Conservation (phyloP, 2,888 invertebrate genomes). For the Thelaira solivaga region DNA sequence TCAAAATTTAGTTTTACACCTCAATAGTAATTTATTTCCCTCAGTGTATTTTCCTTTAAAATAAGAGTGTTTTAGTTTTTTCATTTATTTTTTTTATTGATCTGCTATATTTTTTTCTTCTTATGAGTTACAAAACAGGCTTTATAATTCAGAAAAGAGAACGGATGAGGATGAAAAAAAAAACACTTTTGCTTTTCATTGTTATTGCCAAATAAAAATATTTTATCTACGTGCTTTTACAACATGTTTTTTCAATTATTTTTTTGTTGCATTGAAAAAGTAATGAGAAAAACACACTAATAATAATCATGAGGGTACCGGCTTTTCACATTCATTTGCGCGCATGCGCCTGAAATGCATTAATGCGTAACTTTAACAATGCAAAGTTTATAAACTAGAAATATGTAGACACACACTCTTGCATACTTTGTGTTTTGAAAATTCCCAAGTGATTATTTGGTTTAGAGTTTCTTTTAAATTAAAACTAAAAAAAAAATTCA, state of each 20-base stretch:
- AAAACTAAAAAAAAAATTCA: neutral
- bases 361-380: conserved; percentile 53
- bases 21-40: no score
- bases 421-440: neutral
- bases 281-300: neutral
- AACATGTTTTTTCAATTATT: conserved; percentile 1
- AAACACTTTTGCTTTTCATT: conserved; percentile 17
- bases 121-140: neutral
- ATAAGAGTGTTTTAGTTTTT: no score
- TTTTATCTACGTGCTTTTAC: conserved; percentile 6
- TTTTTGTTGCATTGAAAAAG: neutral
- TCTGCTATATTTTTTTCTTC: no score
- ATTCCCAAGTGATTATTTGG: conserved; percentile 1
- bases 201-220: neutral
- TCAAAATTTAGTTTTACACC: no score
- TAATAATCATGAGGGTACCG: conserved; percentile 38
- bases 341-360: conserved; percentile 46
- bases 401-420: neutral
- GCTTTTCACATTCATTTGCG: conserved; percentile 26
- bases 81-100: no score
- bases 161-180: conserved; percentile 7
- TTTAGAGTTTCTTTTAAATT: neutral
- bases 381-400: neutral
- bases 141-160: neutral
- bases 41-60: no score